Evolutionary conservation across 1,140 invertebrate genomes (phyloP).

Genomic region (Bombus turneri): DNA sequence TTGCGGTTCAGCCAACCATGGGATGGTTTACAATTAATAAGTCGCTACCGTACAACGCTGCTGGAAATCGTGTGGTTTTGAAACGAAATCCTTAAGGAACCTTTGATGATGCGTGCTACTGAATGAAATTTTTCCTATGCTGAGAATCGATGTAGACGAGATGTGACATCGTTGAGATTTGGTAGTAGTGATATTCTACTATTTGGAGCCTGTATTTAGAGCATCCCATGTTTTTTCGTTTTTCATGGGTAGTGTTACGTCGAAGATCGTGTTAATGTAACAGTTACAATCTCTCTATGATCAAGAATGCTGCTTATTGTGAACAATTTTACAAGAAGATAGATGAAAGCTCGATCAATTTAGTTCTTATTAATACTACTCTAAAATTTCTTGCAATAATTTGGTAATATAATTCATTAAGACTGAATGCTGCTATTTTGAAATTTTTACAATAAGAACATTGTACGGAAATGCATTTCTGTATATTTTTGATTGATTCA

Average conservation of each 20-base stretch:
- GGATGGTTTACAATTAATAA: constrained; percentile 46
- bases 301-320: too few species aligned
- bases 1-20: constrained; percentile 28
- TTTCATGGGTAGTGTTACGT: too few species aligned
- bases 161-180: too few species aligned
- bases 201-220: too few species aligned
- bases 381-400: too few species aligned
- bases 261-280: constrained; percentile 42
- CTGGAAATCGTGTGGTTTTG: background rate
- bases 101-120: fast-evolving
- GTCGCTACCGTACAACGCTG: background rate
- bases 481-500: too few species aligned
- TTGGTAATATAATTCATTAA: too few species aligned
- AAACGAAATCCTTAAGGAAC: constrained; percentile 7
- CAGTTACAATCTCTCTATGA: background rate
- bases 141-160: too few species aligned
- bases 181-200: too few species aligned
- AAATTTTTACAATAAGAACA: fast-evolving
- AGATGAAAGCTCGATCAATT: too few species aligned
- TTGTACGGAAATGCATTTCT: too few species aligned
- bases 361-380: background rate
- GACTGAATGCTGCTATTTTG: fast-evolving
- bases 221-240: too few species aligned
- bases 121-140: fast-evolving
- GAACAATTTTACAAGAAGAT: background rate